These are phyloP conservation scores for Aphodius sticticus DNA, from an alignment of 2,888 invertebrate species.

Conservation along the genomic window DNA sequence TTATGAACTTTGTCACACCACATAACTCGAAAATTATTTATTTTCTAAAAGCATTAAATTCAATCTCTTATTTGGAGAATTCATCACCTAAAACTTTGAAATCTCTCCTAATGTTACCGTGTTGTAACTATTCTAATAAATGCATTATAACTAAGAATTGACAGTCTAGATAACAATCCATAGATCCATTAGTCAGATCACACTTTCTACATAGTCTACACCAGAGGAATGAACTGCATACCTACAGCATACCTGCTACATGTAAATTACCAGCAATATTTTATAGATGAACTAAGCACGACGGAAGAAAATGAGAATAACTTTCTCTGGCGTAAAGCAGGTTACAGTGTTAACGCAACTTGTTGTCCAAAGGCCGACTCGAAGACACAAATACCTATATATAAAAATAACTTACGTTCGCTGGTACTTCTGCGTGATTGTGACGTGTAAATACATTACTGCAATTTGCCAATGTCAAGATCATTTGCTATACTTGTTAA, in stretches of 20 bases:
- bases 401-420: neutral
- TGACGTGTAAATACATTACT: neutral
- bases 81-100: too few relatives aligned
- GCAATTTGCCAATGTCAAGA: neutral
- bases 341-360: conserved; percentile 44
- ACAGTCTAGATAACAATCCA: too few relatives aligned
- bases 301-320: conserved; percentile 6
- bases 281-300: neutral
- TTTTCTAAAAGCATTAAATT: too few relatives aligned
- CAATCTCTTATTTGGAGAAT: too few relatives aligned
- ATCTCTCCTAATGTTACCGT: too few relatives aligned
- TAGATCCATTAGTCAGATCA: too few relatives aligned
- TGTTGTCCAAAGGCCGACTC: conserved; percentile 29
- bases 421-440: neutral
- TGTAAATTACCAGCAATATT: neutral
- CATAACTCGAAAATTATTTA: too few relatives aligned
- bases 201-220: too few relatives aligned
- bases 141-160: too few relatives aligned
- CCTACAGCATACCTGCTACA: neutral
- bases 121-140: too few relatives aligned
- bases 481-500: neutral
- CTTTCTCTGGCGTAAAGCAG: conserved; percentile 41
- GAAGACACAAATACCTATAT: neutral
- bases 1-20: too few relatives aligned
- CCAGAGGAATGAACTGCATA: neutral